These are phyloP conservation scores for Chloromyia formosa DNA, from an alignment of 2,888 invertebrate species.

Conservation along the genomic window DNA sequence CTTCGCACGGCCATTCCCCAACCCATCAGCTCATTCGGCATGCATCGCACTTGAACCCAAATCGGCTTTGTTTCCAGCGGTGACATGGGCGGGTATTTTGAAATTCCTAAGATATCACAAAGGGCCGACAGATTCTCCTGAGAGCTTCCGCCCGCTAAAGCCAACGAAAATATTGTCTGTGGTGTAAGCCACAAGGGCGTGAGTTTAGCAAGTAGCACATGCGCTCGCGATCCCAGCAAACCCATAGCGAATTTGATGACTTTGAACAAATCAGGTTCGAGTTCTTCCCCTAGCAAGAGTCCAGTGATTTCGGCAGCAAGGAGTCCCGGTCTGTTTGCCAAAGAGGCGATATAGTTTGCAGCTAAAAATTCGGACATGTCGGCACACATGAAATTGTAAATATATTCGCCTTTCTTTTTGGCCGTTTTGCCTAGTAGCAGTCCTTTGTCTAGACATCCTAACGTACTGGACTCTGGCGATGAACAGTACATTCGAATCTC, in stretches of 20 bases:
- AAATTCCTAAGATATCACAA: constrained; percentile 65
- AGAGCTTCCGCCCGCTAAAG: constrained; percentile 67
- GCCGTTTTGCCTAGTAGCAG: constrained; percentile 62
- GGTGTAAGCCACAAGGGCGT: constrained; percentile 67
- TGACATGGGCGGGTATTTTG: constrained; percentile 64
- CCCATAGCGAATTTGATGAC: constrained; percentile 66
- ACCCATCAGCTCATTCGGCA: constrained; percentile 65
- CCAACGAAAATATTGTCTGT: constrained; percentile 66
- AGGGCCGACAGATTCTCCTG: constrained; percentile 67
- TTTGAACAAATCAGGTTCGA: constrained; percentile 63
- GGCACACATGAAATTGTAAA: constrained; percentile 66
- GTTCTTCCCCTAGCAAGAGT: constrained; percentile 59
- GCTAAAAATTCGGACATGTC: constrained; percentile 67
- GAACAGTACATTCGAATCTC: constrained; percentile 65
- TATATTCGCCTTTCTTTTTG: constrained; percentile 62
- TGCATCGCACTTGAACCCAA: constrained; percentile 63
- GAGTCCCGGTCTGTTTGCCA: constrained; percentile 66
- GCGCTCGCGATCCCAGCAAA: constrained; percentile 65
- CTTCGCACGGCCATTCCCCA: constrained; percentile 66
- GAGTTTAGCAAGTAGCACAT: constrained; percentile 65
- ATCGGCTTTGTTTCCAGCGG: constrained; percentile 57
- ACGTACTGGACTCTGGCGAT: constrained; percentile 61
- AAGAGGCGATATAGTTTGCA: constrained; percentile 67
- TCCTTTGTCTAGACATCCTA: constrained; percentile 65
- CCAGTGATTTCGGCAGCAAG: constrained; percentile 65